Percentiles rank a stretch among this genome's conserved stretches.
phyloP scores from a whole-genome alignment of 2,113 vertebrate genomes.

The Bambusicola thoracicus region DNA sequence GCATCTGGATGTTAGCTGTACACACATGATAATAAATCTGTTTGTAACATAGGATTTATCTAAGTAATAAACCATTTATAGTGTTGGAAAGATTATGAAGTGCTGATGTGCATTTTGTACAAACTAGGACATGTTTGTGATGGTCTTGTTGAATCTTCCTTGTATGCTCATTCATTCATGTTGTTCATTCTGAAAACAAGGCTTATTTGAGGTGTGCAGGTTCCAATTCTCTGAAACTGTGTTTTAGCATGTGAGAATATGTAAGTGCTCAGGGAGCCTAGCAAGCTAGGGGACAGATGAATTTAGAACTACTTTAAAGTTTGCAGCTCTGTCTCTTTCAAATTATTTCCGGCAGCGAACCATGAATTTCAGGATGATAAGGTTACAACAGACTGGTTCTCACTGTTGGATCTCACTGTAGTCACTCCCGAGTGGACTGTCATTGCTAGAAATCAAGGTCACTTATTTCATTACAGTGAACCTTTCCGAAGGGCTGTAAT shows the following conservation, averaged over 20 bases:
- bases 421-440: neutral
- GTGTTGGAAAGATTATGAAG: neutral
- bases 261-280: neutral
- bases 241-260: neutral
- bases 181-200: neutral
- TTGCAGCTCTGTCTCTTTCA: neutral
- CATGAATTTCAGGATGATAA: slow-evolving; percentile 7
- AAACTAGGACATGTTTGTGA: neutral
- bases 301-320: slow-evolving; percentile 11
- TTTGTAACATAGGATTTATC: neutral
- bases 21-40: neutral
- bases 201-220: neutral
- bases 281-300: neutral
- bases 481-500: slow-evolving; percentile 19
- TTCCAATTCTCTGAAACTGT: neutral
- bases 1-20: neutral
- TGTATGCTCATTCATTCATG: neutral
- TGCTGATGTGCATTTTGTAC: neutral
- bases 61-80: neutral
- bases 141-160: neutral
- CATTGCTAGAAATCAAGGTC: slow-evolving; percentile 21
- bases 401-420: neutral
- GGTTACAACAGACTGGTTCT: slow-evolving; percentile 11
- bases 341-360: neutral
- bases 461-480: neutral